Conservation (phyloP, 1,140 invertebrate species). For the Drosophila mojavensis region DNA sequence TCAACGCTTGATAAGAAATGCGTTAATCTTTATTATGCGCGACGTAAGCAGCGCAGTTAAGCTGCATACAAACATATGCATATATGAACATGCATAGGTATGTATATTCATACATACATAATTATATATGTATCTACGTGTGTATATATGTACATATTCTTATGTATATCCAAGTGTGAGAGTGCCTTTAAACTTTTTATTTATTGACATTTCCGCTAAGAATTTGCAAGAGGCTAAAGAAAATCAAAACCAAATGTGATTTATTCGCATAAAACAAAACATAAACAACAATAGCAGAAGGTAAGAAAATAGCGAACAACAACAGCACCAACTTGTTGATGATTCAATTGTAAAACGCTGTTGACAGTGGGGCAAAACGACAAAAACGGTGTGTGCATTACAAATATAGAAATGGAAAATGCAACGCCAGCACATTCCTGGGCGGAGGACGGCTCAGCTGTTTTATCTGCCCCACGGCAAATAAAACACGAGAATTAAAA, state of each 20-base stretch:
- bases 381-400: constrained; percentile 12
- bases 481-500: constrained; percentile 21
- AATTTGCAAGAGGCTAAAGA: constrained; percentile 51
- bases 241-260: constrained; percentile 58
- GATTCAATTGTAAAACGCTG: constrained; percentile 50
- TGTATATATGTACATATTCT: constrained; percentile 8
- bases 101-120: constrained; percentile 1
- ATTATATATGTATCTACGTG: background rate
- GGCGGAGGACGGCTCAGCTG: constrained; percentile 43
- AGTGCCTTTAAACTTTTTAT: constrained; percentile 41
- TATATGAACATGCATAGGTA: constrained; percentile 12
- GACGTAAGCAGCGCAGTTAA: constrained; percentile 56
- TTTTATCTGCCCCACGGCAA: constrained; percentile 23
- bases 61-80: constrained; percentile 40
- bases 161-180: constrained; percentile 23
- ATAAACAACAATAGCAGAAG: constrained; percentile 41
- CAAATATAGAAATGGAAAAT: constrained; percentile 33
- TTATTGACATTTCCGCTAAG: constrained; percentile 67
- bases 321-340: constrained; percentile 65
- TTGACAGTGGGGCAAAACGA: constrained; percentile 33
- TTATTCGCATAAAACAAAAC: constrained; percentile 68
- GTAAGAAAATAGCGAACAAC: constrained; percentile 21
- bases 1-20: constrained; percentile 79
- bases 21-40: constrained; percentile 78
- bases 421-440: constrained; percentile 42